Conservation (phyloP, 1,140 invertebrate genomes). For the Microplitis mediator region DNA sequence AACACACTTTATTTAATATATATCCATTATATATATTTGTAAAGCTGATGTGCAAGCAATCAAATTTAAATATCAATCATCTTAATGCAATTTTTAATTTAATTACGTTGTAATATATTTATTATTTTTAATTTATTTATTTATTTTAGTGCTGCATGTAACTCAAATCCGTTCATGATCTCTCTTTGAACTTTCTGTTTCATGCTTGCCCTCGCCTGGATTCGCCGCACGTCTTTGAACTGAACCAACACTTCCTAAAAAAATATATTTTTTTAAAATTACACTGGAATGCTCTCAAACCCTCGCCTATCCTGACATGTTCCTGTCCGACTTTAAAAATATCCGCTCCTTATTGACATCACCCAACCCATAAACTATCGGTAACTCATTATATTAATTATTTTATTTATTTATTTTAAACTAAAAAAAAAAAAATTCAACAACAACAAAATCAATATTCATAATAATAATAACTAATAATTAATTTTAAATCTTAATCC, state of each 20-base stretch:
- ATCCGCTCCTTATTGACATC: constrained; percentile 7
- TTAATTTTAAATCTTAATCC: background rate
- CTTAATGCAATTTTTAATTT: background rate
- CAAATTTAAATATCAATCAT: background rate
- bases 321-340: background rate
- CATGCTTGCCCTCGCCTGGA: constrained; percentile 61
- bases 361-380: constrained; percentile 22
- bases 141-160: constrained; percentile 43
- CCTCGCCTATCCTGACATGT: constrained; percentile 26
- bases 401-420: constrained; percentile 1
- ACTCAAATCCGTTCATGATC: constrained; percentile 58
- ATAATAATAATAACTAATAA: background rate
- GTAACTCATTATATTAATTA: constrained; percentile 17
- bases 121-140: constrained; percentile 15
- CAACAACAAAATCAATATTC: too few species aligned
- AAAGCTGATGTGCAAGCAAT: background rate
- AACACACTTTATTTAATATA: background rate
- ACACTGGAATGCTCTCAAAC: constrained; percentile 30
- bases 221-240: constrained; percentile 58
- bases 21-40: constrained; percentile 5
- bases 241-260: constrained; percentile 41
- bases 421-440: constrained; percentile 14
- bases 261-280: background rate
- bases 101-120: constrained; percentile 23
- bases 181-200: constrained; percentile 62